phyloP scores from a whole-genome alignment of 2,797 vertebrate species.

The Selene dorsalis region DNA sequence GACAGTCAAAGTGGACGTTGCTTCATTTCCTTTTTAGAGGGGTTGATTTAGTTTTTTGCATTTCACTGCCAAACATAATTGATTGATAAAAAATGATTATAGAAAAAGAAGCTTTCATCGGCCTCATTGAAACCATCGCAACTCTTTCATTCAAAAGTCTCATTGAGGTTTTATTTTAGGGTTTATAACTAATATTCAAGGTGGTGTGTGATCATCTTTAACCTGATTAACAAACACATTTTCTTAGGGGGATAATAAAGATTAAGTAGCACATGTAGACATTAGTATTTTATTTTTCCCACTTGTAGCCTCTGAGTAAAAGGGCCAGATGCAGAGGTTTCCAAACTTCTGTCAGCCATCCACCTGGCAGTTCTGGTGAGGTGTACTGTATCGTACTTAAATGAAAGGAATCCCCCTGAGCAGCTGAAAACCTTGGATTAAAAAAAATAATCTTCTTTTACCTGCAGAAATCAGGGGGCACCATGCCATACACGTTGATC shows the following conservation, averaged over 20 bases:
- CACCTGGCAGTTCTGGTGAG: not conserved
- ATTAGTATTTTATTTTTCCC: not conserved
- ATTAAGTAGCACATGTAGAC: not conserved
- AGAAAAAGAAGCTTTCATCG: not conserved
- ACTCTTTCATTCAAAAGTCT: not conserved
- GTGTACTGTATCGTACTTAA: not conserved
- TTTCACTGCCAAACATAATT: not conserved
- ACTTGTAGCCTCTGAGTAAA: not conserved
- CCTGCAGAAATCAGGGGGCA: conserved; percentile 96
- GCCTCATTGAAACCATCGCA: not conserved
- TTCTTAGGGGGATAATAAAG: not conserved
- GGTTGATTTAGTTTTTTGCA: not conserved
- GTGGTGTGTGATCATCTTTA: not conserved
- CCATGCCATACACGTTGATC: conserved; percentile 95
- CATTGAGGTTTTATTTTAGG: not conserved
- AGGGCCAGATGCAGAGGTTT: not conserved
- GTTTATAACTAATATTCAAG: not conserved
- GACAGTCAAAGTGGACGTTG: not conserved
- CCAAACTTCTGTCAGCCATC: not conserved
- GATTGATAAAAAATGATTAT: not conserved
- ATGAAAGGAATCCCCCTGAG: too few species aligned
- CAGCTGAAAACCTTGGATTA: not conserved
- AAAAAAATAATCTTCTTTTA: conserved; percentile 63
- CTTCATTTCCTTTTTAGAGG: conserved; percentile 4
- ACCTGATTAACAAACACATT: not conserved